Evolutionary conservation across 2,888 invertebrate genomes (phyloP), one percentile per base, ranked within the genome.

Genomic region (Pollenia angustigena): DNA sequence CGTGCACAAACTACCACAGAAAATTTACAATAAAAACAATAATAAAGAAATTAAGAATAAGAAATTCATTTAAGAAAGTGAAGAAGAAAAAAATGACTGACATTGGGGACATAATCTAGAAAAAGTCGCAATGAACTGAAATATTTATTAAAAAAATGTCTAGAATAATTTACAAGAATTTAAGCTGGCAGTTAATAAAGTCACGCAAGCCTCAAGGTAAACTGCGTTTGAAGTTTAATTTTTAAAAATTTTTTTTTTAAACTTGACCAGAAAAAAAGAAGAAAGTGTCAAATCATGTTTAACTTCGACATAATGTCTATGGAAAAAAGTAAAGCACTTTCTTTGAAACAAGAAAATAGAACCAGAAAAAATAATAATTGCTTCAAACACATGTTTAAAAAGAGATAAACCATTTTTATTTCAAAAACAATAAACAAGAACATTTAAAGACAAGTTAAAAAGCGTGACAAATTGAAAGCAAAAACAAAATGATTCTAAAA

Each of bases 61-160:
- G 2, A 69, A 66, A 78, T 44, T 54, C 54, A 52, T 78, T 50
- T 54, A 71, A 64, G 71, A 52, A 60, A 18, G 8, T 16, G 40
- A n/a, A 44, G 42, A n/a, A 44, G 9, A 42, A 23, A 48, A 1
- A 74, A 23, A 14, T 64, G 84, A 81, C 84, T 64, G 84, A 81
- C 84, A 81, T 81, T 84, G 81, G 75, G 84, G 84, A 87, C 86
- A 80, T 78, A 81, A 79, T 64, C 84, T 79, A 84, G 72, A 84
- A 76, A 50, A 10, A 60, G 1, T 44, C 14, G 11, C 16, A 79
- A 18, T 68, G 62, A 50, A 54, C 23, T 52, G 23, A 68, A 76
- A 80, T 52, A 74, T 58, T 54, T 40, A n/a, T 50, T 10, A 32
- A 46, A 12, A 52, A 12, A 40, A 32, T 50, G 69, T 42, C 69